Conservation (phyloP, 2,888 invertebrate genomes). For the Phorcus lineatus region DNA sequence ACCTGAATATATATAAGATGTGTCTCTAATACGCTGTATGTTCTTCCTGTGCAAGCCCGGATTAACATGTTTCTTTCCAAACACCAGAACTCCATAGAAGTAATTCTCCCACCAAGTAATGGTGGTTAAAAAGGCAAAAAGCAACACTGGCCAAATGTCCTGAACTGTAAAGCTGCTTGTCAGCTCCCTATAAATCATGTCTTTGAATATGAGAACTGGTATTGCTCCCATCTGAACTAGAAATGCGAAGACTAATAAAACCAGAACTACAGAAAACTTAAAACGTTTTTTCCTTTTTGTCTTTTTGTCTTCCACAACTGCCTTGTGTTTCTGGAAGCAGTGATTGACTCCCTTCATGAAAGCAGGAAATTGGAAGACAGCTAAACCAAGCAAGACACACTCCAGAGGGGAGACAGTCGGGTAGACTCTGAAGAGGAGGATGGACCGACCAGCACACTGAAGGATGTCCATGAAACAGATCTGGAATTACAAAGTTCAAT, state of each 20-base stretch:
- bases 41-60: conserved; percentile 30
- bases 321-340: conserved; percentile 15
- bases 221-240: conserved; percentile 42
- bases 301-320: neutral
- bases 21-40: conserved; percentile 37
- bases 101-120: conserved; percentile 99
- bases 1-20: conserved; percentile 37
- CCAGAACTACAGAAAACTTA: neutral
- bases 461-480: conserved; percentile 19
- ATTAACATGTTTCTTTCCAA: conserved; percentile 7
- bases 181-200: neutral
- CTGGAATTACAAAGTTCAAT: neutral
- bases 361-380: conserved; percentile 58
- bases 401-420: conserved; percentile 50
- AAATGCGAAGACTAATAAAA: conserved; percentile 31
- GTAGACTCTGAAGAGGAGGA: conserved; percentile 65
- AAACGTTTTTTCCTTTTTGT: conserved; percentile 16
- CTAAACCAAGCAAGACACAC: conserved; percentile 54
- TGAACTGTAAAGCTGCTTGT: neutral
- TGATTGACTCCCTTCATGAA: conserved; percentile 51
- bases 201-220: neutral
- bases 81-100: conserved; percentile 77
- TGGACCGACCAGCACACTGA: conserved; percentile 49
- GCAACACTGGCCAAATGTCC: neutral
- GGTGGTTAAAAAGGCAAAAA: conserved; percentile 71